These are phyloP conservation scores for Plagodis pulveraria DNA, from an alignment of 2,888 invertebrate genomes.

Conservation along the genomic window DNA sequence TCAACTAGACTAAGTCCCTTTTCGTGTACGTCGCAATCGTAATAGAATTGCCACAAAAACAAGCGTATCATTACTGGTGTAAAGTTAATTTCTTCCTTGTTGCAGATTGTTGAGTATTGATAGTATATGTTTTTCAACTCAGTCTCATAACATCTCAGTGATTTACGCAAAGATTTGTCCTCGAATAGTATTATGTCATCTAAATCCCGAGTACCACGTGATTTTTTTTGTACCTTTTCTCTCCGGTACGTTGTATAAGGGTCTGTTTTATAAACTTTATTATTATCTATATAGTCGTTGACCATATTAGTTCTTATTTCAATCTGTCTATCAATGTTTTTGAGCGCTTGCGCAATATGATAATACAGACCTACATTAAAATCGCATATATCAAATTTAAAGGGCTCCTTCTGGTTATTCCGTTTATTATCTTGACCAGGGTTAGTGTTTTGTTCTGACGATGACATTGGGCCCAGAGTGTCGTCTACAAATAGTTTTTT, in stretches of 20 bases:
- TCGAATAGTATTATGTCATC: slow-evolving; percentile 68
- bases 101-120: slow-evolving; percentile 78
- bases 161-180: slow-evolving; percentile 70
- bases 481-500: slow-evolving; percentile 81
- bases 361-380: slow-evolving; percentile 71
- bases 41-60: slow-evolving; percentile 86
- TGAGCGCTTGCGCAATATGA: slow-evolving; percentile 70
- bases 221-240: slow-evolving; percentile 31
- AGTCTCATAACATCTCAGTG: slow-evolving; percentile 74
- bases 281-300: slow-evolving; percentile 60
- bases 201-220: slow-evolving; percentile 32
- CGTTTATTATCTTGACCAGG: slow-evolving; percentile 39
- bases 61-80: slow-evolving; percentile 78
- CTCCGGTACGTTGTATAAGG: slow-evolving; percentile 28
- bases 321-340: slow-evolving; percentile 61
- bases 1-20: slow-evolving; percentile 79
- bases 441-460: slow-evolving; percentile 38
- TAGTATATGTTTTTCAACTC: slow-evolving; percentile 80
- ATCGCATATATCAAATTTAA: slow-evolving; percentile 62
- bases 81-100: slow-evolving; percentile 61
- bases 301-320: slow-evolving; percentile 58
- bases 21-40: slow-evolving; percentile 81
- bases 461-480: slow-evolving; percentile 62
- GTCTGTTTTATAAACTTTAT: slow-evolving; percentile 45
- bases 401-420: slow-evolving; percentile 46